Evolutionary conservation across 1,140 invertebrate species (phyloP), one percentile per base, ranked within the genome.

Genomic region (Drosophila parabipectinata): DNA sequence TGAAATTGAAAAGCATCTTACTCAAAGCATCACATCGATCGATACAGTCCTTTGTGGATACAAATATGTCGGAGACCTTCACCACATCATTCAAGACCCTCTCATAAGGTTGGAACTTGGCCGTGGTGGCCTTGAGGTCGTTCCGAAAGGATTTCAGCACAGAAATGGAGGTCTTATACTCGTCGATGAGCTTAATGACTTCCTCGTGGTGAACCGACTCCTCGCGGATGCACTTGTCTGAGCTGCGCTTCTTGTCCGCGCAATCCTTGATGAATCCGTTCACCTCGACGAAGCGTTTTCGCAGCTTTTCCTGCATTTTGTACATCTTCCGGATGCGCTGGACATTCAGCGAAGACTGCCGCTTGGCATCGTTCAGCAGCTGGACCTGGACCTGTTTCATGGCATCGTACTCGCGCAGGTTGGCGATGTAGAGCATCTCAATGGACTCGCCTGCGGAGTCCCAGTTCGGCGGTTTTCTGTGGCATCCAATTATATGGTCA

Each of bases 11-110:
- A 1, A 1, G 10, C 0, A 14, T 74, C 71, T 57, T 55, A 91
- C 90, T 91, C n/a, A 91, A 14, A 0, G 90, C 90, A 77, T 91
- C 90, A 41, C 90, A 91, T 4, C 90, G 79, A 54, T 84, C 90
- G 0, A 90, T 84, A 50, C 87, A 91, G 59, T 91, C 90, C 28
- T 91, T 90, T 0, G 80, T 52, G 0, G 90, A 90, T 2, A 77
- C 57, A 54, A 81, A 90, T 5, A 90, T 89, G n/a, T 90, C 88
- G 0, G 88, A 84, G 0, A 71, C 67, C 9, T 69, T 6, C 3
- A 91, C 90, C 6, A 91, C 90, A 18, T 91, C 88, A 2, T 91
- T 62, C 1, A 91, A 51, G 0, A 91, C 77, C 2, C 41, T 28
- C 44, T 91, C 90, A 52, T 90, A 91, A 0, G 88, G 90, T 18